A percentile compares a stretch with the other conserved stretches of the same genome.
These are phyloP conservation scores for Euthynnus affinis DNA, from an alignment of 2,797 vertebrate species.

Conservation along the genomic window DNA sequence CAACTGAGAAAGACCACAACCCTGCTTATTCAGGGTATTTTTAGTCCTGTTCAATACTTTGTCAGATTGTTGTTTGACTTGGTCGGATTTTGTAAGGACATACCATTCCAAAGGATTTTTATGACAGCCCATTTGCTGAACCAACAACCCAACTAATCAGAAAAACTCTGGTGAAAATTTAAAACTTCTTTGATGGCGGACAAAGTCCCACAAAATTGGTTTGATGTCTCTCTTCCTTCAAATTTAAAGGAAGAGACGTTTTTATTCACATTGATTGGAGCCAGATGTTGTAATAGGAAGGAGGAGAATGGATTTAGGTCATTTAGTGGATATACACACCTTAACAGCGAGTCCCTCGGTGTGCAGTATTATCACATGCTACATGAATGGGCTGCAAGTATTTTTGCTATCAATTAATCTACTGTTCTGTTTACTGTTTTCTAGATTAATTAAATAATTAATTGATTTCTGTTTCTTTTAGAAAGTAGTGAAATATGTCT, in stretches of 20 bases:
- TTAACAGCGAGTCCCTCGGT: slow-evolving; percentile 20
- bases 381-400: not conserved
- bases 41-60: slow-evolving; percentile 73
- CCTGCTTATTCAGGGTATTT: slow-evolving; percentile 66
- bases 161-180: slow-evolving; percentile 70
- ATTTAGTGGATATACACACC: slow-evolving; percentile 44
- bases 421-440: not conserved
- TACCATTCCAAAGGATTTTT: slow-evolving; percentile 75
- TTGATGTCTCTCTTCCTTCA: slow-evolving; percentile 77
- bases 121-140: slow-evolving; percentile 69
- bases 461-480: not conserved
- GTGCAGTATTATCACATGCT: slow-evolving; percentile 15
- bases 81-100: slow-evolving; percentile 63
- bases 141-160: slow-evolving; percentile 66
- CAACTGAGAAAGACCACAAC: slow-evolving; percentile 59
- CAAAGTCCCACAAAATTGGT: slow-evolving; percentile 68
- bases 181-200: slow-evolving; percentile 64
- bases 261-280: slow-evolving; percentile 89
- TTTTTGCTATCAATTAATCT: too few species aligned
- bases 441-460: not conserved
- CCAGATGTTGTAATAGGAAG: slow-evolving; percentile 87
- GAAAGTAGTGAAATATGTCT: not conserved
- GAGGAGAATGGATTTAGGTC: slow-evolving; percentile 63
- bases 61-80: slow-evolving; percentile 75
- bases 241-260: slow-evolving; percentile 73